phyloP scores from a whole-genome alignment of 1,140 invertebrate genomes.

The Drosophila ironensis region DNA sequence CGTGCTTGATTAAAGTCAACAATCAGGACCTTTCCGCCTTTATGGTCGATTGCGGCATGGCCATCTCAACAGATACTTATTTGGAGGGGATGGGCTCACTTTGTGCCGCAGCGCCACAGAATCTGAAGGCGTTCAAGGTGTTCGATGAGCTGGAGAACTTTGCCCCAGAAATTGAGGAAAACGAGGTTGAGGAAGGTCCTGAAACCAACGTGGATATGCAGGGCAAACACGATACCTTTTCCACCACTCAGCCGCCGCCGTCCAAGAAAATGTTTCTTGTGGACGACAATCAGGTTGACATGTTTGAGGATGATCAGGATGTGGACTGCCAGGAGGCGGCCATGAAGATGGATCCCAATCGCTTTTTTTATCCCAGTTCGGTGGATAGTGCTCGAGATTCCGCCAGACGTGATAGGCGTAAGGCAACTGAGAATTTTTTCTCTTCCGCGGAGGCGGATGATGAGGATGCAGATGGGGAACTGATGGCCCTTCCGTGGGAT shows the following conservation, averaged over 20 bases:
- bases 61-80: not conserved
- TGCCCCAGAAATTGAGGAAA: not conserved
- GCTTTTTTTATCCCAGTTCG: not conserved
- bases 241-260: slow-evolving; percentile 28
- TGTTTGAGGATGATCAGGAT: slow-evolving; percentile 11
- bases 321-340: slow-evolving; percentile 46
- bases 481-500: too few relatives aligned
- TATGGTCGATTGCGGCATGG: slow-evolving; percentile 39
- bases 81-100: too few relatives aligned
- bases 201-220: too few relatives aligned
- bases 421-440: not conserved
- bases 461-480: not conserved
- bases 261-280: slow-evolving; percentile 26
- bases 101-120: too few relatives aligned
- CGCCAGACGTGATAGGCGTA: not conserved
- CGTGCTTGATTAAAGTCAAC: slow-evolving; percentile 43
- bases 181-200: too few relatives aligned
- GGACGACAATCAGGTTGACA: not conserved
- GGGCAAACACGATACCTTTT: not conserved
- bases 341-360: not conserved
- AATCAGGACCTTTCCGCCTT: slow-evolving; percentile 38
- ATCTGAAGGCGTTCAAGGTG: slow-evolving; percentile 22
- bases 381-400: not conserved
- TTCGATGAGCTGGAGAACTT: slow-evolving; percentile 42
- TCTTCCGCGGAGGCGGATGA: not conserved